Base-by-base conservation (phyloP, 2,113 vertebrate species). In the Festucalex cinctus region DNA sequence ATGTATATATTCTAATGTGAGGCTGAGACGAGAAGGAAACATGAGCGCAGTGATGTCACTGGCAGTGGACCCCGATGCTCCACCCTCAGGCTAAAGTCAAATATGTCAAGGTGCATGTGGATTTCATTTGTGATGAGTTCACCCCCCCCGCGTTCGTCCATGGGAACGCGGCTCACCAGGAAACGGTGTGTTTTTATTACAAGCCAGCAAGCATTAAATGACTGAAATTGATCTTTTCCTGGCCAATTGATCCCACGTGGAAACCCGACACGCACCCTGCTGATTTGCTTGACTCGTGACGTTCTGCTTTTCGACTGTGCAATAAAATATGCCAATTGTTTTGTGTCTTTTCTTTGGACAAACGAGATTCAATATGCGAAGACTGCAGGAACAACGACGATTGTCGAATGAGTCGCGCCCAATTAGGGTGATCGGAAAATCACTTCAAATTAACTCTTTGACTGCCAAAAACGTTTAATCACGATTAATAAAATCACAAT, bases 81-180 rank as follows among this genome's bases (percentile, higher is more conserved):
- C 75, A 76, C 74, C 87, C 71, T 71, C 51, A 51, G 82, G 82
- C 75, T 73, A 76, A 69, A 79, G 80, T 84, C 69, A 78, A 84
- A 74, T 65, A 79, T 81, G 76, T 84, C 73, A 60, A 65, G 49
- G 79, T 69, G 71, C 89, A 90, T 86, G 79, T 91, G 88, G 87
- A 68, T 87, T 84, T 83, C 68, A 91, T 91, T 86, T 88, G 56
- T 83, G 70, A 84, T 80, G 77, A 77, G 75, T 66, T 63, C 77
- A 76, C 71, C 71, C 6, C 53, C 63, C 73, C 49, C 43, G 48
- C 51, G 53, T 67, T 77, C 54, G 64, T 67, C 67, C 65, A 69
- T 78, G 82, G 79, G 75, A 85, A 83, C 80, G 58, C 66, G 48
- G 6, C 74, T 72, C 68, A 65, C 1, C 51, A 78, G 88, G 89